phyloP scores from a whole-genome alignment of 1,140 invertebrate genomes.

The Drepana arcuata region DNA sequence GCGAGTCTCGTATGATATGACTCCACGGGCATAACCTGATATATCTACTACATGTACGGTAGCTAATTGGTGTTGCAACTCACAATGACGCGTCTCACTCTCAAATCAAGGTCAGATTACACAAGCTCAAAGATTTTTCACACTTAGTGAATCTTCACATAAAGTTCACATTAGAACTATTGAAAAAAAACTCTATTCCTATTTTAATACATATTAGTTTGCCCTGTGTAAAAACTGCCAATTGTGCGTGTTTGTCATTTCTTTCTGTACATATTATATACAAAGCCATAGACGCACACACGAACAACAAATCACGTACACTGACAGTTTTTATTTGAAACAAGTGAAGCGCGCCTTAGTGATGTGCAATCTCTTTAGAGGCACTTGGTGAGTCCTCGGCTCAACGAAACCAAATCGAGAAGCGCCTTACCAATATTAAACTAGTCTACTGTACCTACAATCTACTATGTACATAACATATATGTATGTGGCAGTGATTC shows the following conservation, averaged over 20 bases:
- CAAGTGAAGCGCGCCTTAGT: not conserved
- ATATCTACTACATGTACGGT: conserved; percentile 35
- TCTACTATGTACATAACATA: conserved; percentile 28
- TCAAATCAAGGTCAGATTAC: not conserved
- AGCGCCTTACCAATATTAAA: conserved; percentile 20
- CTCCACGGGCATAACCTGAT: conserved; percentile 37
- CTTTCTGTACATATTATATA: no score
- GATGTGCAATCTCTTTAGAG: not conserved
- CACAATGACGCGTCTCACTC: conserved; percentile 30
- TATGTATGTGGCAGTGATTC: conserved; percentile 62
- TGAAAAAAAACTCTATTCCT: no score
- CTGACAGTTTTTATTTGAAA: not conserved
- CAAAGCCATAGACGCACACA: no score
- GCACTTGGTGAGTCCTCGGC: not conserved
- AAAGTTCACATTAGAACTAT: no score
- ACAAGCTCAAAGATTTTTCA: not conserved
- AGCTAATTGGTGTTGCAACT: conserved; percentile 26
- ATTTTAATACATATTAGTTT: no score
- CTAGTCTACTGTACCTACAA: conserved; percentile 19
- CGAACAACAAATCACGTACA: no score
- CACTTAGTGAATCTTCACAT: not conserved
- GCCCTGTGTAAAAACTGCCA: no score
- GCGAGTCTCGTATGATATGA: conserved; percentile 47
- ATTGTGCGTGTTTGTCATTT: no score
- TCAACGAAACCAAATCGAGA: conserved; percentile 17